Evolutionary conservation across 2,888 invertebrate species (phyloP).

Genomic region (Neoascia interrupta): DNA sequence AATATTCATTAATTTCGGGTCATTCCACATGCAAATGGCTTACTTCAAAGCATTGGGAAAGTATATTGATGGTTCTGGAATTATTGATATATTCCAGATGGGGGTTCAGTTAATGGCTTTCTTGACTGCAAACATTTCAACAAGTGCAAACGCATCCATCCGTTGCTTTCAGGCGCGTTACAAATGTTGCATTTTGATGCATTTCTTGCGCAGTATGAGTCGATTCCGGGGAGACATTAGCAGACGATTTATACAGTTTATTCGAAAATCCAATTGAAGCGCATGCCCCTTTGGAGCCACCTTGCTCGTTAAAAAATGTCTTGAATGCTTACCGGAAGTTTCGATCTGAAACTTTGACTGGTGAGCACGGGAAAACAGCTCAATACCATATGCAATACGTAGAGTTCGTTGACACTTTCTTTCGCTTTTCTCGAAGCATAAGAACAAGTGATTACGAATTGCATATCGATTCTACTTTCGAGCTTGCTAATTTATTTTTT

Average conservation of each 20-base stretch:
- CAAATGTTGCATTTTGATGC: conserved; percentile 20
- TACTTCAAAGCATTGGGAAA: conserved; percentile 61
- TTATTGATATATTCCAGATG: neutral
- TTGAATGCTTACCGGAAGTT: no score
- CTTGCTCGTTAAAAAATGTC: no score
- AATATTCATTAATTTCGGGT: conserved; percentile 70
- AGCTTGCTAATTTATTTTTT: no score
- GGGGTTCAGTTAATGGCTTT: conserved; percentile 8
- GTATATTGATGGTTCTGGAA: conserved; percentile 3
- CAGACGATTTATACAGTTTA: neutral
- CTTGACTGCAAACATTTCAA: conserved; percentile 18
- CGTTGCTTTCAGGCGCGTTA: conserved; percentile 23
- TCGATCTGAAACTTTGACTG: no score
- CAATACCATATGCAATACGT: no score
- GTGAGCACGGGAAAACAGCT: no score
- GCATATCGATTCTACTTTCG: no score
- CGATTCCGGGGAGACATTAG: neutral
- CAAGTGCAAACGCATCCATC: conserved; percentile 29
- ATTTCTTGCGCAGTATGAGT: conserved; percentile 14
- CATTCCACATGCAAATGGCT: conserved; percentile 70
- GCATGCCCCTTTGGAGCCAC: no score
- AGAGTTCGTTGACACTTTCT: no score
- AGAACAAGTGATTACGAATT: no score
- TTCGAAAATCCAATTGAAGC: no score
- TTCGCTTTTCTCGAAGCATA: no score